A percentile compares a stretch with the other conserved stretches of the same genome.
These are phyloP conservation scores for Heliocidaris erythrogramma DNA, from an alignment of 35 echinoderm and acorn worm genomes.

Conservation along the genomic window DNA sequence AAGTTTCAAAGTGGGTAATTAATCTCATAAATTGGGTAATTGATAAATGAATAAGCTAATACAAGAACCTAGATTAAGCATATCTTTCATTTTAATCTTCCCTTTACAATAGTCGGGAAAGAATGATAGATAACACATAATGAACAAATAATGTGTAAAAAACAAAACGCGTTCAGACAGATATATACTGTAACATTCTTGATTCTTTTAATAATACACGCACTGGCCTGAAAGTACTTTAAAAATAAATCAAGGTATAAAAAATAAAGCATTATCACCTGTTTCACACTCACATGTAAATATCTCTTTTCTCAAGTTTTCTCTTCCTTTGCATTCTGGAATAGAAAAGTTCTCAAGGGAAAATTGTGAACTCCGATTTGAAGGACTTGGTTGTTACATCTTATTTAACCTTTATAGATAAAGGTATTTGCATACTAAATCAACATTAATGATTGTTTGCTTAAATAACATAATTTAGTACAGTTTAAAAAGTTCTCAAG, in stretches of 20 bases:
- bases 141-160: background rate
- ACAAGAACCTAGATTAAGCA: too few relatives aligned
- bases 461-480: too few relatives aligned
- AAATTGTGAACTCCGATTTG: background rate
- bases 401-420: too few relatives aligned
- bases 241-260: constrained; percentile 14
- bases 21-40: too few relatives aligned
- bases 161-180: background rate
- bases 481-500: too few relatives aligned
- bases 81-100: too few relatives aligned
- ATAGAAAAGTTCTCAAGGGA: background rate
- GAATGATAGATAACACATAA: background rate
- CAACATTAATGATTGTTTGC: too few relatives aligned
- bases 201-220: background rate
- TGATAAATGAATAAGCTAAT: too few relatives aligned
- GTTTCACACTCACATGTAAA: background rate
- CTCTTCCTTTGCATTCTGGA: background rate
- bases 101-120: too few relatives aligned
- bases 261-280: background rate
- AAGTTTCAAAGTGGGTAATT: too few relatives aligned
- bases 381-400: background rate
- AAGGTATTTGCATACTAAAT: too few relatives aligned
- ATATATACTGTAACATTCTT: background rate
- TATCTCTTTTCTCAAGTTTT: background rate
- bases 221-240: background rate